A percentile compares a stretch with the other conserved stretches of the same genome.
Conservation (phyloP, 1,140 invertebrate genomes). For the Tribolium madens region DNA sequence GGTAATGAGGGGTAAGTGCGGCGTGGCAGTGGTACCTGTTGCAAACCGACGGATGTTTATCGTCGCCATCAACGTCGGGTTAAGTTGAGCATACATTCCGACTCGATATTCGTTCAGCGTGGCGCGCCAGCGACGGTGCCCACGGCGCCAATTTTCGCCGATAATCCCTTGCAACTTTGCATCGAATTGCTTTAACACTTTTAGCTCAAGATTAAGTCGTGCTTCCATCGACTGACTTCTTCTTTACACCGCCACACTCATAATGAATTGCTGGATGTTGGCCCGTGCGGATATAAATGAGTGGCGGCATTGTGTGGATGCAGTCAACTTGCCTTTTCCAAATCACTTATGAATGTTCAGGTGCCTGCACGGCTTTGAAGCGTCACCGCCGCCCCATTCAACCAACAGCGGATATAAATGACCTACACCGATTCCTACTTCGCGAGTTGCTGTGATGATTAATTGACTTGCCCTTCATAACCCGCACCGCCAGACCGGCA, state of each 20-base stretch:
- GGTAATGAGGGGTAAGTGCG: slow-evolving; percentile 53
- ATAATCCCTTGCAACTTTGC: slow-evolving; percentile 20
- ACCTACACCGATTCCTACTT: slow-evolving; percentile 64
- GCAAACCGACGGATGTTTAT: slow-evolving; percentile 57
- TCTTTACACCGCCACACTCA: slow-evolving; percentile 1
- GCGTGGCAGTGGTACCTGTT: slow-evolving; percentile 53
- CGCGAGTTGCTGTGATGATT: slow-evolving; percentile 50
- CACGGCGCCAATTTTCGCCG: slow-evolving; percentile 15
- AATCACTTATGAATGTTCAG: slow-evolving; percentile 63
- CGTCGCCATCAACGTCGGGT: slow-evolving; percentile 57
- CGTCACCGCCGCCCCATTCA: slow-evolving; percentile 52
- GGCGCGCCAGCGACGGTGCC: slow-evolving; percentile 13
- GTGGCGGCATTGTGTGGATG: slow-evolving; percentile 57
- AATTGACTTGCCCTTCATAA: not conserved
- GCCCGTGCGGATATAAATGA: slow-evolving; percentile 56
- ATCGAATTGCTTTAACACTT: not conserved
- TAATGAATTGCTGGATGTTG: slow-evolving; percentile 28
- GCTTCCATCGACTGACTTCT: slow-evolving; percentile 20
- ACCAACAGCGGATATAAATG: slow-evolving; percentile 60
- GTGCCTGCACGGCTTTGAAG: slow-evolving; percentile 51
- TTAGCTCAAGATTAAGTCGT: slow-evolving; percentile 7
- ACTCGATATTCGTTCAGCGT: slow-evolving; percentile 33
- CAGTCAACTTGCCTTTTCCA: slow-evolving; percentile 55
- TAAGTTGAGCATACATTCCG: slow-evolving; percentile 52
- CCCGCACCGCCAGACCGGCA: not conserved